Conservation (phyloP, 2,888 invertebrate species). For the Tribolium freemani region DNA sequence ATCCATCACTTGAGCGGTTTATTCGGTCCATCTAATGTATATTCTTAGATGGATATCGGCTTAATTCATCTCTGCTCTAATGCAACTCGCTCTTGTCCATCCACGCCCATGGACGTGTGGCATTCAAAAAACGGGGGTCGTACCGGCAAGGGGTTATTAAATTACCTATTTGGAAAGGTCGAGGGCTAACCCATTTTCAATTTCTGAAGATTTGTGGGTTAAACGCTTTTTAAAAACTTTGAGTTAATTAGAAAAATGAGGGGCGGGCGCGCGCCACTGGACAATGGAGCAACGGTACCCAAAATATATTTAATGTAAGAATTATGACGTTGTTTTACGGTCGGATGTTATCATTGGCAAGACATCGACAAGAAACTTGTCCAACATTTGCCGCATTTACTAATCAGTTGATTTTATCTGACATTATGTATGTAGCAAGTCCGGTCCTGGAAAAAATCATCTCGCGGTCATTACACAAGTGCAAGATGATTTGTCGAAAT, state of each 20-base stretch:
- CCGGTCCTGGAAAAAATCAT: not conserved
- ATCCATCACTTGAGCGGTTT: conserved; percentile 50
- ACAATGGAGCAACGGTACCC: conserved; percentile 31
- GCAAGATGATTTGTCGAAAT: conserved; percentile 33
- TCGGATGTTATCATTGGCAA: conserved; percentile 44
- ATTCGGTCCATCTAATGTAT: conserved; percentile 51
- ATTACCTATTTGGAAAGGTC: conserved; percentile 28
- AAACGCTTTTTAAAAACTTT: conserved; percentile 16
- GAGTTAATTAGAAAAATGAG: not conserved
- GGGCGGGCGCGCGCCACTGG: not conserved
- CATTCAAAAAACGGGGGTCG: conserved; percentile 9
- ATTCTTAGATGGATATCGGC: conserved; percentile 57
- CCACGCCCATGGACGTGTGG: conserved; percentile 46
- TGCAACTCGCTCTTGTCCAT: conserved; percentile 51
- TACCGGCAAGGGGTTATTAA: conserved; percentile 34
- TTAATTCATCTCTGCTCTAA: conserved; percentile 57
- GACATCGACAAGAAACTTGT: conserved; percentile 48
- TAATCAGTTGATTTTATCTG: conserved; percentile 47
- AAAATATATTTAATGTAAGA: conserved; percentile 29
- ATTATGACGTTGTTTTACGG: conserved; percentile 43
- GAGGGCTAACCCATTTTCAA: conserved; percentile 10
- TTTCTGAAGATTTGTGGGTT: conserved; percentile 15
- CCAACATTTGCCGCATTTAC: conserved; percentile 47
- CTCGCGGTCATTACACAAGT: conserved; percentile 4
- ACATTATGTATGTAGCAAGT: conserved; percentile 28